Evolutionary conservation across 2,797 vertebrate species (phyloP).

Genomic region (Anabacerthia variegaticeps): DNA sequence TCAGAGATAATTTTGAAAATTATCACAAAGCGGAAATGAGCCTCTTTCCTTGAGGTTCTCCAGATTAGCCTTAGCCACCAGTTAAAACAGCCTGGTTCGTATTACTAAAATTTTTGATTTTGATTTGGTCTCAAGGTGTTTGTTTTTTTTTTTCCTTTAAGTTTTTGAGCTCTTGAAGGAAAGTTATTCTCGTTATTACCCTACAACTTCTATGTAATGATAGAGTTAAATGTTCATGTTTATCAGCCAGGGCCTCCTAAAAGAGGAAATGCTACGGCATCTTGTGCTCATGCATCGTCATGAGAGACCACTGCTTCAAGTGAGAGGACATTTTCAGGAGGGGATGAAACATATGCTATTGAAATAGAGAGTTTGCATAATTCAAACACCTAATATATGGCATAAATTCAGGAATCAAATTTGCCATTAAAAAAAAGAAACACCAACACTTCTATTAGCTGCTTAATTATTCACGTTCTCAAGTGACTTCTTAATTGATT

Average conservation of each 20-base stretch:
- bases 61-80: not conserved
- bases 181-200: not conserved
- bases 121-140: not conserved
- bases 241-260: not conserved
- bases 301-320: not conserved
- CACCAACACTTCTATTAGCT: not conserved
- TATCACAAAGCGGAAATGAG: accelerated
- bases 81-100: not conserved
- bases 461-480: not conserved
- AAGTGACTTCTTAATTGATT: not conserved
- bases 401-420: not conserved
- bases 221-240: not conserved
- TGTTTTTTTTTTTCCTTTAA: not conserved
- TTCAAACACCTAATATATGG: not conserved
- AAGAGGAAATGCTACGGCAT: not conserved
- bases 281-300: not conserved
- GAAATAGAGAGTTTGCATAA: not conserved
- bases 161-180: not conserved
- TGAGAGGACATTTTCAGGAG: not conserved
- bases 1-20: not conserved
- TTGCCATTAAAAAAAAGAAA: not conserved
- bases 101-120: not conserved
- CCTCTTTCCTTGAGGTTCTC: not conserved
- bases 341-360: not conserved
- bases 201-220: not conserved